Evolutionary conservation across 2,113 vertebrate species (phyloP), one percentile per base, ranked within the genome.

Genomic region (Excalfactoria chinensis): DNA sequence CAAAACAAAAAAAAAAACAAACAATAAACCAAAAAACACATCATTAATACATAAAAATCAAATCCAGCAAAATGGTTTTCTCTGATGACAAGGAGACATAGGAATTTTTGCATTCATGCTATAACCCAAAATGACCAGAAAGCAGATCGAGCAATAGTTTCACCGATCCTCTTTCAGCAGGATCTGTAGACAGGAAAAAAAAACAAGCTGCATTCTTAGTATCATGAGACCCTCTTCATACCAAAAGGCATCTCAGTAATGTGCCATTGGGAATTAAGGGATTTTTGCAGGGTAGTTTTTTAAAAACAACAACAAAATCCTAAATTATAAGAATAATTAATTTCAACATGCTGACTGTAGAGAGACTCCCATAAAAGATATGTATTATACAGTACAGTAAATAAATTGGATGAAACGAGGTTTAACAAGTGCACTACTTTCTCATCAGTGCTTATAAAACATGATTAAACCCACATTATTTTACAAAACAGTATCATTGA

Each of bases 401-500:
- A 87, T 67, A 91, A 92, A 92, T 51, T 41, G 59, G 67, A 86
- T 85, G 32, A 89, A 89, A 73, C 60, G 46, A 56, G 73, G 70
- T 62, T 85, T 94, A 89, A 92, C 81, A 90, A 91, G 74, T 55
- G 74, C 71, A 60, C 37, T 62, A 84, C 25, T 84, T 85, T 69
- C 41, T 84, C 73, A 79, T 88, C 1, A 9, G 25, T 82, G 90
- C 76, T 94, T 91, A 84, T 89, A 94, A 84, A 92, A 89, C 71
- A 83, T 94, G 87, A 95, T 94, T 94, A 94, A 94, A 56, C 49
- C 40, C 46, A 59, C 84, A 69, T 92, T 90, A 92, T 83, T 74
- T 82, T 82, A 73, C 44, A 93, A 95, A 96, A 84, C 73, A 84
- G 86, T 70, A 78, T 79, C 93, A 91, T 67, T 93, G 87, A 95